Evolutionary conservation across 2,797 vertebrate genomes (phyloP), one percentile per base, ranked within the genome.

Genomic region (Leuciscus waleckii): DNA sequence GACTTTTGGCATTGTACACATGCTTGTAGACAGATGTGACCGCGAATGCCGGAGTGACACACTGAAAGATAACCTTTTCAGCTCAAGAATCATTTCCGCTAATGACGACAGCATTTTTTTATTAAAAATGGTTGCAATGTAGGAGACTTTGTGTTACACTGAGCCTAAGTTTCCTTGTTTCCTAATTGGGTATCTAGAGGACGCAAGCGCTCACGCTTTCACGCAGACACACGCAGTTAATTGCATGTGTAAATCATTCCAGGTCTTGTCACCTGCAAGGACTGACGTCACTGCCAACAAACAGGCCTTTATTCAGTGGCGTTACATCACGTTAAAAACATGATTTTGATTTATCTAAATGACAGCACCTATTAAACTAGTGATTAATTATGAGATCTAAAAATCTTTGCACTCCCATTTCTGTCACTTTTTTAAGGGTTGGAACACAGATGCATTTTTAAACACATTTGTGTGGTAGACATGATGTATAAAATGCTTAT

Each of bases 221-320:
- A 43, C 65, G 43, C 51, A 71, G 51, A 69, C 76, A 69, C 51
- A 49, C 41, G 32, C 46, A 78, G 49, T 79, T 78, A 79, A 79
- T 79, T 84, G 37, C 75, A 79, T 73, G 70, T 78, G 65, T 85
- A 79, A 87, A 89, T 87, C 86, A 87, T 71, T 73, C 81, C 84
- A 81, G 35, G 35, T 49, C 39, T 67, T 85, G 21, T 87, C 81
- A 87, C 67, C 68, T 83, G 61, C 75, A 67, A 35, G 13, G 26
- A 49, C 74, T 84, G 78, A 86, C 83, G 80, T 89, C 84, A 86
- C 13, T 0, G 5, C 58, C 35, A 86, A 86, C 77, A 86, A 87
- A 82, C 46, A 56, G 81, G 70, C n/a, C 78, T 81, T 87, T 84
- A 84, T 87, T 86, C 79, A 79, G 35, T 46, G 37, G 17, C 4